Conservation (phyloP, 2,113 vertebrate species). For the Pseudolaguvia tuberculata region DNA sequence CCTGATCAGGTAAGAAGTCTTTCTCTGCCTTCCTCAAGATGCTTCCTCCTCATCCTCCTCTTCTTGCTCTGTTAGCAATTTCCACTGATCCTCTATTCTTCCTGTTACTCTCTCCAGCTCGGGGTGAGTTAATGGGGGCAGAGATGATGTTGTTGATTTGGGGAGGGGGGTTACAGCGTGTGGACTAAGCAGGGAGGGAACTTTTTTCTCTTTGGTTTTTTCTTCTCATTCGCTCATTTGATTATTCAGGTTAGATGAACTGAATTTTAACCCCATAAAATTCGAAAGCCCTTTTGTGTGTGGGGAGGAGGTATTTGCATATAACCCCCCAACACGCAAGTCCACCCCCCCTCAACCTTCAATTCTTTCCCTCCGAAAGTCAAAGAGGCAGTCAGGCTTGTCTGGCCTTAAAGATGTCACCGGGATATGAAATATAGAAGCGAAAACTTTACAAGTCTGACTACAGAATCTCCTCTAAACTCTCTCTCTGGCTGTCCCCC, state of each 20-base stretch:
- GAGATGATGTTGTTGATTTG: conserved; percentile 55
- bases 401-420: conserved; percentile 75
- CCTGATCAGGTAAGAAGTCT: conserved; percentile 81
- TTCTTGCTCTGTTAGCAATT: conserved; percentile 75
- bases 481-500: conserved; percentile 37
- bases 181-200: conserved; percentile 57
- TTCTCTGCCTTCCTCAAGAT: conserved; percentile 43
- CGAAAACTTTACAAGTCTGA: conserved; percentile 70
- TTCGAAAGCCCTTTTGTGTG: conserved; percentile 70
- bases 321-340: conserved; percentile 71
- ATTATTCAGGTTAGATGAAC: conserved; percentile 92
- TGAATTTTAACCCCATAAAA: conserved; percentile 82
- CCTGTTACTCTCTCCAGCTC: conserved; percentile 68
- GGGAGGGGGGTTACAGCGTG: conserved; percentile 50
- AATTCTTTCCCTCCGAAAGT: conserved; percentile 69
- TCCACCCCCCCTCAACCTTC: too few relatives aligned
- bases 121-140: conserved; percentile 32
- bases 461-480: conserved; percentile 44
- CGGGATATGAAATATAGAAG: conserved; percentile 73
- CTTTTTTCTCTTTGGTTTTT: conserved; percentile 66
- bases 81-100: conserved; percentile 80
- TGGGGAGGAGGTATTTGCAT: conserved; percentile 77
- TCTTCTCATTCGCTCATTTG: conserved; percentile 76
- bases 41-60: conserved; percentile 46
- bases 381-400: conserved; percentile 71